Base-by-base conservation (phyloP, 2,113 vertebrate species). In the Thunnus thynnus region DNA sequence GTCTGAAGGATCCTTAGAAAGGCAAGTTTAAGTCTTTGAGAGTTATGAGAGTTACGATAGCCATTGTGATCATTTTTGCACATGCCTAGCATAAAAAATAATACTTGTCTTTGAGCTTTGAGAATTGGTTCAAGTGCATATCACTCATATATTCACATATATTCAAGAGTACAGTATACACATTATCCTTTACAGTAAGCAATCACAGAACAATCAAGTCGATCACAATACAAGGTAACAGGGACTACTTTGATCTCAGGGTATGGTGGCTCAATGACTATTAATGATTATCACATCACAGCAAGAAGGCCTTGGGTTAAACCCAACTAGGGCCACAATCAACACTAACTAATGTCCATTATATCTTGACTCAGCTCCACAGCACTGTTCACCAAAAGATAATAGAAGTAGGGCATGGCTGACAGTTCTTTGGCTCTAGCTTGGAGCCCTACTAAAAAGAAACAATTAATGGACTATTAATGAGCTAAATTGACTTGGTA, bases 371-470 rank as follows among this genome's bases (percentile, higher is more conserved):
- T 82, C 50, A 46, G 82, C 70, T 72, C 64, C 44, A 58, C 69
- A 62, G 55, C 64, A 8, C 74, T 64, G 73, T 68, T 89, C 78
- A 85, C 71, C 73, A 70, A 82, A 80, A 30, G 56, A 76, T 86
- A 86, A 86, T 72, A 72, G 70, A 87, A 88, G 47, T 78, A 54
- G 74, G 86, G 54, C 85, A 76, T 67, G 58, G 55, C 72, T 73
- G 74, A 87, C 80, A 44, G 67, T 80, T 79, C 61, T 79, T 75
- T 78, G 78, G 86, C 71, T 84, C 72, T 80, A 61, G 68, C 87
- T 86, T 73, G 56, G 78, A 91, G 82, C 78, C 66, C 20, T 80
- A 61, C 60, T 76, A 67, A 93, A 92, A 91, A 89, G 84, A 93
- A 91, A 78, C 76, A 72, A 86, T 79, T 76, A 84, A 84, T 73